Conservation (phyloP, 2,113 vertebrate genomes). For the Hypomesus transpacificus region DNA sequence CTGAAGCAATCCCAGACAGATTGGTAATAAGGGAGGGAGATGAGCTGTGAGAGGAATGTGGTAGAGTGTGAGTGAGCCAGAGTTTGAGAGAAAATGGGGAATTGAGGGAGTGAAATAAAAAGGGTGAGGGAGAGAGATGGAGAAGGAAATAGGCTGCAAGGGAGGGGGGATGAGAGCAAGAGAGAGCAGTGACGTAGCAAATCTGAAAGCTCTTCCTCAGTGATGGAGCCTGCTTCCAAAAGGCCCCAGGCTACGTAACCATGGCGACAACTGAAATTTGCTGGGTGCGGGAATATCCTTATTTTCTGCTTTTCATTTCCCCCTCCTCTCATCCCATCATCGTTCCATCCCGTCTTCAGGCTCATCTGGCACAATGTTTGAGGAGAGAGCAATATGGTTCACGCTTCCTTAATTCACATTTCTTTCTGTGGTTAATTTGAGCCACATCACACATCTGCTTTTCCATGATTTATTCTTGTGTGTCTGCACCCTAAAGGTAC, state of each 20-base stretch:
- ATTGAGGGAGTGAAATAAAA: not conserved
- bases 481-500: constrained; percentile 20
- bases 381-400: constrained; percentile 8
- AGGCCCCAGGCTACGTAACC: constrained; percentile 50
- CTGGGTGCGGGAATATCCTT: constrained; percentile 37
- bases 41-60: no score
- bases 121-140: not conserved
- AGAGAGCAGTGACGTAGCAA: constrained; percentile 14
- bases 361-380: constrained; percentile 13
- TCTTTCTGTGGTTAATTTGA: not conserved
- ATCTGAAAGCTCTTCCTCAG: constrained; percentile 28
- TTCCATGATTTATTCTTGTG: constrained; percentile 22
- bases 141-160: not conserved
- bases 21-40: no score
- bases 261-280: constrained; percentile 45
- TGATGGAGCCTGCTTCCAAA: constrained; percentile 35
- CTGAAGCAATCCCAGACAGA: no score
- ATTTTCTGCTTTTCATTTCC: constrained; percentile 25
- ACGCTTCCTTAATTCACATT: not conserved
- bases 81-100: no score
- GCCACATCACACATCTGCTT: constrained; percentile 13
- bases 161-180: not conserved
- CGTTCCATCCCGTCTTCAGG: not conserved
- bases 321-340: constrained; percentile 15
- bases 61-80: no score